Base-by-base conservation (phyloP, 1,140 invertebrate genomes). In the Ceratosolen fusciceps region DNA sequence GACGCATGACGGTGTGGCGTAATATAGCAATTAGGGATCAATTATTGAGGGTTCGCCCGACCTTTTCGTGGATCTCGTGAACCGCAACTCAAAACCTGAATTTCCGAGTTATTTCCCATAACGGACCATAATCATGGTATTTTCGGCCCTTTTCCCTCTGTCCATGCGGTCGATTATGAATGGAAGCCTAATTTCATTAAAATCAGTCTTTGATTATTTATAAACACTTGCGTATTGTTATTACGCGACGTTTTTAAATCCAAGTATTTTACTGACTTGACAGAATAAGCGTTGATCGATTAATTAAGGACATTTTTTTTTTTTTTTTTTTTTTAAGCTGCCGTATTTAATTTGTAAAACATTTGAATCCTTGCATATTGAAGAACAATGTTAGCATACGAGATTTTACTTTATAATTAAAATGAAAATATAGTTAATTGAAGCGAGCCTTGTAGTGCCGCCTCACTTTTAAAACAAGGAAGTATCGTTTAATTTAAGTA, bases 401-500 rank as follows among this genome's bases (percentile, higher is more conserved):
- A 62, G 16, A 62, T 5, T n/a, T 43, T 43, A 43, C 21, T 43
- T 67, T 34, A 10, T 7, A 24, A 43, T 67, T 67, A 12, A 37
- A 39, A 37, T 19, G 10, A 8, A 43, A 67, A 67, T 67, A 24
- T 12, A 43, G 2, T 67, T 12, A 37, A 67, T 43, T 1, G 31
- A 62, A 67, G 26, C 8, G 43, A 43, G 21, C 21, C 43, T 65
- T 65, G 39, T 39, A 67, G 5, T 43, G 43, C 62, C 39, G 26
- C 37, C 31, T 67, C 0, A 37, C 60, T 67, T 43, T 67, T 67
- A 43, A 2, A 43, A 24, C 9, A 67, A 67, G 21, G 29, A 39
- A 43, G 34, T 67, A 39, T 67, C 37, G 12, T 67, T 67, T 24
- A 67, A 67, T 67, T 65, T 43, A 62, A 60, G 9, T 60, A 19